Evolutionary conservation across 2,113 vertebrate species (phyloP).

Genomic region (Dendropsophus ebraccatus): DNA sequence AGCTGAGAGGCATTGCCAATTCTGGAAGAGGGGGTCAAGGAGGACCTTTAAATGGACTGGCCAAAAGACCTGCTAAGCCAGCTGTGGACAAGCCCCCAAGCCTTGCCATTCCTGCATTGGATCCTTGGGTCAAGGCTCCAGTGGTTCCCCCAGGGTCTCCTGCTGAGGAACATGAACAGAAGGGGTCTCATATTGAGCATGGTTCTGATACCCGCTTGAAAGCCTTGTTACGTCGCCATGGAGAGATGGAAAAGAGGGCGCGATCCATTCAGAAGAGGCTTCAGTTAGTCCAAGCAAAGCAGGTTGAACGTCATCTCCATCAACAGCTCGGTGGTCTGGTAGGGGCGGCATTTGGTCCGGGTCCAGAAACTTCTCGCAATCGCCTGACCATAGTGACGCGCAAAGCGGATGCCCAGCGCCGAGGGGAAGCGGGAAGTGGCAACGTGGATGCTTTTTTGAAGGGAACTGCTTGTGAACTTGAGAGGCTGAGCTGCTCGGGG

Average conservation of each 20-base stretch:
- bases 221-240: slow-evolving; percentile 84
- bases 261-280: slow-evolving; percentile 91
- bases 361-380: slow-evolving; percentile 75
- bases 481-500: slow-evolving; percentile 88
- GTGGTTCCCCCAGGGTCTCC: slow-evolving; percentile 65
- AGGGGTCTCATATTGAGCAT: slow-evolving; percentile 70
- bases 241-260: slow-evolving; percentile 87
- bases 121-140: slow-evolving; percentile 68
- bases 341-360: slow-evolving; percentile 83
- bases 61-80: slow-evolving; percentile 90
- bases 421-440: slow-evolving; percentile 76
- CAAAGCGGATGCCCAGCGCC: slow-evolving; percentile 81
- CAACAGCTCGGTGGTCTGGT: slow-evolving; percentile 94
- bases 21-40: slow-evolving; percentile 80
- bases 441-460: slow-evolving; percentile 85
- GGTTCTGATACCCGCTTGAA: slow-evolving; percentile 85
- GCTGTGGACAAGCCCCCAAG: slow-evolving; percentile 76
- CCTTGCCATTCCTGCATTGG: slow-evolving; percentile 78
- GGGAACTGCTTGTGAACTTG: slow-evolving; percentile 86
- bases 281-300: slow-evolving; percentile 96
- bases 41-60: slow-evolving; percentile 88
- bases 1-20: slow-evolving; percentile 89
- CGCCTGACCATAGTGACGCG: slow-evolving; percentile 79
- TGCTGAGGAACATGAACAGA: slow-evolving; percentile 75
- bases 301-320: slow-evolving; percentile 95